These are phyloP conservation scores for Lasiurus borealis DNA, from an alignment of 2,113 vertebrate genomes.

Conservation along the genomic window DNA sequence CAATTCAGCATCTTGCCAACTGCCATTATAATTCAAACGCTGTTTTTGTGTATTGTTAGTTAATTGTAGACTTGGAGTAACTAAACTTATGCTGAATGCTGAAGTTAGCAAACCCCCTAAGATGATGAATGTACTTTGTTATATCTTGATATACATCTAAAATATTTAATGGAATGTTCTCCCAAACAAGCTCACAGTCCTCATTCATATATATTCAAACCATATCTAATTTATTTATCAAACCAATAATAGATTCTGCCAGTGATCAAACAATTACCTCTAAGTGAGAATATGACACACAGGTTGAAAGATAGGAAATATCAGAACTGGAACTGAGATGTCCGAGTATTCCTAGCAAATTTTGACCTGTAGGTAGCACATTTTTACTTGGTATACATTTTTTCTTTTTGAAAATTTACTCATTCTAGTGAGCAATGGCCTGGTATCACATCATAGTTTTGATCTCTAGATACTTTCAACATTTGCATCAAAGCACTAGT, in stretches of 20 bases:
- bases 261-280: slow-evolving; percentile 3
- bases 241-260: neutral
- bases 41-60: slow-evolving; percentile 59
- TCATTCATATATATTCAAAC: slow-evolving; percentile 62
- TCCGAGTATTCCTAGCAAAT: neutral
- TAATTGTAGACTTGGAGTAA: slow-evolving; percentile 71
- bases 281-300: neutral
- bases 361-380: neutral
- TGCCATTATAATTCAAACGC: slow-evolving; percentile 71
- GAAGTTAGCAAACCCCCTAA: slow-evolving; percentile 46
- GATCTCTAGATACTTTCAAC: neutral
- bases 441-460: neutral
- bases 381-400: neutral
- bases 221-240: slow-evolving; percentile 33
- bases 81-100: slow-evolving; percentile 22
- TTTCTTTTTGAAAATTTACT: neutral
- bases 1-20: slow-evolving; percentile 56
- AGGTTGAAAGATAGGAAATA: neutral
- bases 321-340: neutral
- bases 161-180: slow-evolving; percentile 46
- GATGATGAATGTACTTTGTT: slow-evolving; percentile 20
- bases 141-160: slow-evolving; percentile 44
- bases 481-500: neutral
- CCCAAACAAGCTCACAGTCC: slow-evolving; percentile 57
- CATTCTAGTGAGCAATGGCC: neutral